phyloP scores from a whole-genome alignment of 2,113 vertebrate species.

The Cyanoliseus patagonus region DNA sequence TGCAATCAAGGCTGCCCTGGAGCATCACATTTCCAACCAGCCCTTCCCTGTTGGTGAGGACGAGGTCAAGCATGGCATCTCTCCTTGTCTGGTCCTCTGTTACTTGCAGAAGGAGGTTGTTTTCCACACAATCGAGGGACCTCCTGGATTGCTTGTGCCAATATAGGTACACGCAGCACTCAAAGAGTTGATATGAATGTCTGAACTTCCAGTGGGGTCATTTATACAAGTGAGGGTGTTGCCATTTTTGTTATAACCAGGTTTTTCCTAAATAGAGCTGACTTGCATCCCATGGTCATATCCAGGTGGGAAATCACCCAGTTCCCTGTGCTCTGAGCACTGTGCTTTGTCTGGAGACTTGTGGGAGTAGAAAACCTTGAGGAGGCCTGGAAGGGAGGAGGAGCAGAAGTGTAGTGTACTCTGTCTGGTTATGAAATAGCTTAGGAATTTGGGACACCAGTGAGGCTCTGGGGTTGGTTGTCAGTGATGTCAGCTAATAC shows the following conservation, averaged over 20 bases:
- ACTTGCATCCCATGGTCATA: background rate
- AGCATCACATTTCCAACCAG: no score
- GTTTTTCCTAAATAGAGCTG: background rate
- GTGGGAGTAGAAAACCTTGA: background rate
- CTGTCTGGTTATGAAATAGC: background rate
- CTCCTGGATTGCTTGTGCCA: no score
- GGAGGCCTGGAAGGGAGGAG: background rate
- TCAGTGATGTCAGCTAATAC: background rate
- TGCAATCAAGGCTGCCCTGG: no score
- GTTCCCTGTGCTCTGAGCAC: background rate
- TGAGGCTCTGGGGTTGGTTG: background rate
- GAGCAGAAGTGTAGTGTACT: background rate
- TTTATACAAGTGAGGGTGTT: background rate
- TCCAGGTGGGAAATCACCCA: background rate
- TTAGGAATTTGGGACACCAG: slow-evolving; percentile 5
- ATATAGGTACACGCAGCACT: background rate
- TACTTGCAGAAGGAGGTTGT: no score
- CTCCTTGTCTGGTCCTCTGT: no score
- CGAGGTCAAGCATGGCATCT: no score
- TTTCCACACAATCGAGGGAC: no score
- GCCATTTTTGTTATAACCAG: background rate
- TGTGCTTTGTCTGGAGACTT: accelerated
- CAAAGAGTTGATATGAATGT: background rate
- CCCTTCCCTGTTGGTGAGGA: no score
- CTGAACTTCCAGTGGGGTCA: background rate